Percentiles rank a stretch among this genome's conserved stretches.
phyloP scores from a whole-genome alignment of 1,140 invertebrate species.

The Tribolium madens region DNA sequence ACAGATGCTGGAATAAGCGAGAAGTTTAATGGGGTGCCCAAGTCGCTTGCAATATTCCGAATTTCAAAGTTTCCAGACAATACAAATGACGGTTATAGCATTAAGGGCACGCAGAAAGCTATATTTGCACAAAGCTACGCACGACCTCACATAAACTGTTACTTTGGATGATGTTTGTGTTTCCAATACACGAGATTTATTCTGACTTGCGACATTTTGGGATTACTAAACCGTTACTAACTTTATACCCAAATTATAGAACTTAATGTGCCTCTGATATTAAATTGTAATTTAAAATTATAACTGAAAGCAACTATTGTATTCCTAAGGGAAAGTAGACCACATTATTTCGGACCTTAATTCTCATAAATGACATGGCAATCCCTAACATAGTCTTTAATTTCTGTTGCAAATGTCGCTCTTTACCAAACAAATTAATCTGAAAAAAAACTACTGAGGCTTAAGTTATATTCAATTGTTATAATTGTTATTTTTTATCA shows the following conservation, averaged over 20 bases:
- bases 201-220: slow-evolving; percentile 16
- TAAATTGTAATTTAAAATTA: neutral
- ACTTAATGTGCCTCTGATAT: neutral
- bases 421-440: too few relatives aligned
- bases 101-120: slow-evolving; percentile 10
- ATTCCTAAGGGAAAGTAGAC: too few relatives aligned
- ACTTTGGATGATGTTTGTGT: slow-evolving; percentile 30
- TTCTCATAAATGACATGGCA: too few relatives aligned
- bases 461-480: too few relatives aligned
- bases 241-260: neutral
- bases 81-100: slow-evolving; percentile 21
- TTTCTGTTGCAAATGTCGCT: too few relatives aligned
- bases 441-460: too few relatives aligned
- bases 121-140: slow-evolving; percentile 30
- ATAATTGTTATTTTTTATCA: too few relatives aligned
- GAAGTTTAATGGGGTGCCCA: slow-evolving; percentile 33
- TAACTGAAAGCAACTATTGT: neutral
- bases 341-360: too few relatives aligned
- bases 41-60: slow-evolving; percentile 29
- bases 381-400: too few relatives aligned
- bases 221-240: slow-evolving; percentile 30
- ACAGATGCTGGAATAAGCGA: slow-evolving; percentile 27
- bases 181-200: slow-evolving; percentile 19
- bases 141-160: slow-evolving; percentile 30
- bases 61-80: slow-evolving; percentile 30